Conservation (phyloP, 2,113 vertebrate species). For the Oryzias woworae region DNA sequence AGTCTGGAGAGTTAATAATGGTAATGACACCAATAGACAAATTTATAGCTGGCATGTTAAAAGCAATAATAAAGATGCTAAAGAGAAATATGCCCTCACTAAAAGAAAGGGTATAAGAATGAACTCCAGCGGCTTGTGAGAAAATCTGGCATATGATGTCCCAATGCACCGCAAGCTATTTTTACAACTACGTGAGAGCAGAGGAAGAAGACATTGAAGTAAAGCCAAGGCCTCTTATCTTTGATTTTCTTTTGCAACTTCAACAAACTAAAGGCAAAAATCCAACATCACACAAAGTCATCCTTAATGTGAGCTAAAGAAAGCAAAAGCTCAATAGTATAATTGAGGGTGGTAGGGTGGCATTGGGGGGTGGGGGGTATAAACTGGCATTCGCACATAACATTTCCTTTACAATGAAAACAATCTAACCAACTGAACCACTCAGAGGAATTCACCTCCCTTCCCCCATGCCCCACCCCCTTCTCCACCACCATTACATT, state of each 20-base stretch:
- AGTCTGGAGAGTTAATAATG: constrained; percentile 7
- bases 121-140: constrained; percentile 63
- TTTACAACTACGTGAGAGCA: constrained; percentile 72
- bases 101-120: constrained; percentile 63
- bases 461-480: constrained; percentile 71
- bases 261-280: constrained; percentile 47
- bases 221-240: constrained; percentile 63
- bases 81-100: constrained; percentile 56
- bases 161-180: constrained; percentile 74
- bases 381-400: constrained; percentile 76
- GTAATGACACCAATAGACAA: constrained; percentile 54
- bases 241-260: constrained; percentile 57
- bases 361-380: constrained; percentile 12
- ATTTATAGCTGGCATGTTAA: constrained; percentile 32
- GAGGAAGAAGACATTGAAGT: constrained; percentile 59
- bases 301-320: constrained; percentile 57
- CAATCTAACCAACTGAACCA: constrained; percentile 82
- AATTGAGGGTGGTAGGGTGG: constrained; percentile 26
- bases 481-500: constrained; percentile 79
- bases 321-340: constrained; percentile 44
- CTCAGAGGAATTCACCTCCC: constrained; percentile 81
- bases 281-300: constrained; percentile 62
- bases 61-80: constrained; percentile 37
- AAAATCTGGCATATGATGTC: constrained; percentile 73
- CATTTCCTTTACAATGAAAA: constrained; percentile 86